A percentile compares a stretch with the other conserved stretches of the same genome.
These are phyloP conservation scores for Geopemphigus sp. DNA, from an alignment of 1,140 invertebrate species.

Conservation along the genomic window DNA sequence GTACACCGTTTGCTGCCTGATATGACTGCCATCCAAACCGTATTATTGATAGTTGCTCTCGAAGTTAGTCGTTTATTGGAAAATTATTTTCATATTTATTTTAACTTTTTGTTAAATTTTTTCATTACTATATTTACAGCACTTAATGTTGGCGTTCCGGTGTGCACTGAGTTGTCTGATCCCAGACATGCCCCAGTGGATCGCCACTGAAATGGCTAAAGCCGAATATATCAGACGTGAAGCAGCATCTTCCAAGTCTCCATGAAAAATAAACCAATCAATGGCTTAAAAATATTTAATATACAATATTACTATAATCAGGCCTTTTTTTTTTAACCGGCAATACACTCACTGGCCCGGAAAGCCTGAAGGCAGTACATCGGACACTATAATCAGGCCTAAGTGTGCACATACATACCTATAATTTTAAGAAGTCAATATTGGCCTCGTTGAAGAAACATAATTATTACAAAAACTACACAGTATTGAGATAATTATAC, in stretches of 20 bases:
- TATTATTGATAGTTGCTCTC: slow-evolving; percentile 81
- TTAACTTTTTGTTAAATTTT: too few species aligned
- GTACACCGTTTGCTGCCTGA: slow-evolving; percentile 84
- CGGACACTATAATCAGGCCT: too few species aligned
- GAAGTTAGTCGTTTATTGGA: slow-evolving; percentile 60
- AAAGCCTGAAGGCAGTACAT: too few species aligned
- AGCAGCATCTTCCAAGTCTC: slow-evolving; percentile 56
- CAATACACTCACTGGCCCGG: too few species aligned
- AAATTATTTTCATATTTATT: too few species aligned
- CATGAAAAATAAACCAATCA: not conserved
- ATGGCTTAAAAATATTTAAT: not conserved
- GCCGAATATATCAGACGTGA: slow-evolving; percentile 76
- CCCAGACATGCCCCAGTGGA: slow-evolving; percentile 87
- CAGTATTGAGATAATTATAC: too few species aligned
- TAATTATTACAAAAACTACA: too few species aligned
- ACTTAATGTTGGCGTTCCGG: slow-evolving; percentile 81
- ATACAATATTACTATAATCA: too few species aligned
- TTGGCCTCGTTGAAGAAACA: too few species aligned
- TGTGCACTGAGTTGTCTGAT: slow-evolving; percentile 80
- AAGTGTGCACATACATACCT: too few species aligned
- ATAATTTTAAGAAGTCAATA: too few species aligned
- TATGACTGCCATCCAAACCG: slow-evolving; percentile 78
- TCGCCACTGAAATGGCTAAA: slow-evolving; percentile 84
- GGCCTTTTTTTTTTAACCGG: too few species aligned
- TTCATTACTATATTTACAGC: slow-evolving; percentile 62